Base-by-base conservation (phyloP, 2,113 vertebrate species). In the Papio anubis region DNA sequence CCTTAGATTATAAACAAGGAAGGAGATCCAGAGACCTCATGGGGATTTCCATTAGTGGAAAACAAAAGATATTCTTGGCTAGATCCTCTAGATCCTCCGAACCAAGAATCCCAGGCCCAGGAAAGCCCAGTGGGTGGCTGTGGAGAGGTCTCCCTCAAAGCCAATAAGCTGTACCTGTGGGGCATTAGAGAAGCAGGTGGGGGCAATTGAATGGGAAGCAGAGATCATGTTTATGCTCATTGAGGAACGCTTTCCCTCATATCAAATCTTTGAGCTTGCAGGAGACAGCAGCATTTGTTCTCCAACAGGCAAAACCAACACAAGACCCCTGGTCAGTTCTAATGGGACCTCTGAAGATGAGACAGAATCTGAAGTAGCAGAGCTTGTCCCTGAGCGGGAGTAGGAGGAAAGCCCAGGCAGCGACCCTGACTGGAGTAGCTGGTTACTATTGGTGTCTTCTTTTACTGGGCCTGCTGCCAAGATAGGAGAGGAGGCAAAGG, bases 401-500 rank as follows among this genome's bases (percentile, higher is more conserved):
- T 40, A 61, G 55, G 48, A 72, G 61, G 78, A 32, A 5, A 73
- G 70, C 75, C 45, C 5, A 16, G 81, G 84, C 76, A 0, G 59
- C 50, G 93, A 64, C 80, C 68, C 78, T 13, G 10, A 72, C 83
- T 68, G 40, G 21, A 55, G 21, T 9, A 17, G 57, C 20, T 6
- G 64, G 57, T 78, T 12, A 50, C 72, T 52, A 2, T 20, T 16
- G 73, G 61, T 57, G 40, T 76, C 52, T 82, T 83, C 92, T 48
- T 68, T 50, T 5, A 20, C 78, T 86, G 88, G 94, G 76, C 48
- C 50, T 18, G 25, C 88, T 1, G 90, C 97, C 90, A 89, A 48
- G 50, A 72, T 17, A 72, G 85, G 75, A 70, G 43, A 75, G 23
- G 30, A 43, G 50, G 72, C 88, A 48, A 14, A 43, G 96, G 14